phyloP scores from a whole-genome alignment of 2,113 vertebrate genomes.

The Prinia subflava region DNA sequence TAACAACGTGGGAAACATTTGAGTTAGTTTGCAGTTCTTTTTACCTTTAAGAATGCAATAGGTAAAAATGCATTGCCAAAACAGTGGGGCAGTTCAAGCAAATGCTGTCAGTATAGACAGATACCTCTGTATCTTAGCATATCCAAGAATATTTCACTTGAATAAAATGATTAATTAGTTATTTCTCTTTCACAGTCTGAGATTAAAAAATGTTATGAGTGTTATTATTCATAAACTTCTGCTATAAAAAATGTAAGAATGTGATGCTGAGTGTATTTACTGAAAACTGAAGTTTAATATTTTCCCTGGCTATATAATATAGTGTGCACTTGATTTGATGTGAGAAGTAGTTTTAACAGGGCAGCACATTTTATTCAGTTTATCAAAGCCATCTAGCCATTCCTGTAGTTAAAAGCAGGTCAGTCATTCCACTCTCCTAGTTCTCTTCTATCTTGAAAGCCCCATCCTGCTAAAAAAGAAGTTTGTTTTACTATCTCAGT shows the following conservation, averaged over 20 bases:
- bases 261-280: neutral
- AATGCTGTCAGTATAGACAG: neutral
- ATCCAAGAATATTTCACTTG: neutral
- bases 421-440: neutral
- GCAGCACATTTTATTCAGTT: neutral
- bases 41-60: neutral
- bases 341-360: neutral
- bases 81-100: neutral
- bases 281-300: neutral
- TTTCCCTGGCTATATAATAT: neutral
- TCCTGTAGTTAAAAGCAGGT: neutral
- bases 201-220: neutral
- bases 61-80: neutral
- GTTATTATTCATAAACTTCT: neutral
- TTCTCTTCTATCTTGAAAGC: neutral
- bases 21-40: neutral
- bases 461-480: neutral
- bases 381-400: neutral
- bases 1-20: neutral
- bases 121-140: neutral
- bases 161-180: neutral
- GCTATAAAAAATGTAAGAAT: neutral
- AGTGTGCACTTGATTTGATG: neutral
- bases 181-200: neutral
- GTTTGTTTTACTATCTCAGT: neutral